Conservation (phyloP, 2,113 vertebrate genomes). For the Actinemys pallida region DNA sequence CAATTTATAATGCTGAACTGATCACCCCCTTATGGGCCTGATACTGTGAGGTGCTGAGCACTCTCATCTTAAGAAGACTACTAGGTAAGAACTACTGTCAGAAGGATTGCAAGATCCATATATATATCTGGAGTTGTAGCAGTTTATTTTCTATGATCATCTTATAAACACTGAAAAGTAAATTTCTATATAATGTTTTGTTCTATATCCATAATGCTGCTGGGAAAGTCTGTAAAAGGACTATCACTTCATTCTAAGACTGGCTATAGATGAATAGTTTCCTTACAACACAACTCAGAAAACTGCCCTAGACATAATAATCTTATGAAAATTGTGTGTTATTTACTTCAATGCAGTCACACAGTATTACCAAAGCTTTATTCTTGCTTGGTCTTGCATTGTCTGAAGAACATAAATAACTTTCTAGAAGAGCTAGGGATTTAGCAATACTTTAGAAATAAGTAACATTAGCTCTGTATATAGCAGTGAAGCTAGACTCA, state of each 20-base stretch:
- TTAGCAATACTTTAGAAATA: background rate
- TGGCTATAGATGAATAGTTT: background rate
- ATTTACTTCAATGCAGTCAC: background rate
- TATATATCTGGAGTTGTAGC: background rate
- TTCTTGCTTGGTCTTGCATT: background rate
- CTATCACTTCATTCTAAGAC: background rate
- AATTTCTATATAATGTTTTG: background rate
- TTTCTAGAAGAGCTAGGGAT: background rate
- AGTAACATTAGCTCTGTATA: background rate
- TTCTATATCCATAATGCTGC: background rate
- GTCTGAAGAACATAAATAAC: background rate
- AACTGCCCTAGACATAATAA: background rate
- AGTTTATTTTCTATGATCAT: background rate
- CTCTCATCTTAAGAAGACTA: background rate
- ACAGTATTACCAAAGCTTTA: fast-evolving
- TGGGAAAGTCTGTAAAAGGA: background rate
- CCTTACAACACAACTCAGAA: background rate
- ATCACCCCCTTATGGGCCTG: background rate
- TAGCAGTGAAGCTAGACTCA: background rate
- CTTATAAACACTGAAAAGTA: background rate
- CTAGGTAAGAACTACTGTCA: background rate
- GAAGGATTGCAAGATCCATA: background rate
- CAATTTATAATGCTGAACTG: background rate
- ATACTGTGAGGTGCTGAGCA: background rate
- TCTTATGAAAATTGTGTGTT: background rate